Percentiles rank a stretch among this genome's conserved stretches.
Evolutionary conservation across 2,888 invertebrate genomes (phyloP).

Genomic region (Gryllus longicercus): DNA sequence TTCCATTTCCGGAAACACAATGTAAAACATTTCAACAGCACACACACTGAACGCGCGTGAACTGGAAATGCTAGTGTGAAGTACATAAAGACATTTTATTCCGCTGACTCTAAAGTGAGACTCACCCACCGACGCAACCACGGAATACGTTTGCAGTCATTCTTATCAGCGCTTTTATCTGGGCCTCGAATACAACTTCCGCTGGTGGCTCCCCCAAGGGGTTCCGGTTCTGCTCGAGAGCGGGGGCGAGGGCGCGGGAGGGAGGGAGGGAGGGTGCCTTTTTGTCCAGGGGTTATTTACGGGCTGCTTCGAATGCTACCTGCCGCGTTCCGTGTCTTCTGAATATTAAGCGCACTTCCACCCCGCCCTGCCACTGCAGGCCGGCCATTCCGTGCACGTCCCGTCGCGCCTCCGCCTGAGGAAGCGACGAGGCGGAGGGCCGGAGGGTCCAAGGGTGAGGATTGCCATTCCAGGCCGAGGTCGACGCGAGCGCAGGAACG

Average conservation of each 20-base stretch:
- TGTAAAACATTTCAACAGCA: no score
- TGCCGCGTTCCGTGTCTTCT: neutral
- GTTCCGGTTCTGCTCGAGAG: neutral
- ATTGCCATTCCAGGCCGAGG: no score
- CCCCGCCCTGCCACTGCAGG: neutral
- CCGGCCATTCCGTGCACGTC: neutral
- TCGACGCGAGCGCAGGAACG: no score
- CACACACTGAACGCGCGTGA: no score
- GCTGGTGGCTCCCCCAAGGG: neutral
- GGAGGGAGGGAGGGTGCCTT: neutral
- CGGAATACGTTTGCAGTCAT: neutral
- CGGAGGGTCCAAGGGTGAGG: no score
- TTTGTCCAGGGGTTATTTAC: constrained; percentile 10
- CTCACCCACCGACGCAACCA: no score
- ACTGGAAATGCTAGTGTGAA: no score
- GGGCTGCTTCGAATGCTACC: neutral
- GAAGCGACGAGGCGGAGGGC: no score
- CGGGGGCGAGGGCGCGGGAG: neutral
- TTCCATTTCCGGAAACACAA: no score
- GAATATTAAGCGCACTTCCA: neutral
- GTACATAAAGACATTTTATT: no score
- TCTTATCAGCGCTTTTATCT: neutral
- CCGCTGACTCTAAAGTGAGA: no score
- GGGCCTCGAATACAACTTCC: neutral
- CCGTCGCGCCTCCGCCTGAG: no score